Percentiles rank a stretch among this genome's conserved stretches.
Conservation (phyloP, 1,140 invertebrate genomes). For the Drosophila truncata region DNA sequence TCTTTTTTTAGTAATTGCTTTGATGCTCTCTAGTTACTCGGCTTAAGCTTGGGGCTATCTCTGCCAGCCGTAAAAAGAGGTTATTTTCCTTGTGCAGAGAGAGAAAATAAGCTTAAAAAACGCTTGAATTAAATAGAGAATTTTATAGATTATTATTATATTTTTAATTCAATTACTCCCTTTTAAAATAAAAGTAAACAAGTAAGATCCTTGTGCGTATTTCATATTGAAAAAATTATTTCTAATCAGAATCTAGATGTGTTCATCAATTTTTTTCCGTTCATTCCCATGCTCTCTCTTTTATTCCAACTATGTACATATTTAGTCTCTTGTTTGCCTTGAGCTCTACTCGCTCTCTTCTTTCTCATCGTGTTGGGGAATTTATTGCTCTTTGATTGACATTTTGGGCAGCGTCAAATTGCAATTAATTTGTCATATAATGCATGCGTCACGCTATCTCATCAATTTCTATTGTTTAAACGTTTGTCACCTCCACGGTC, state of each 20-base stretch:
- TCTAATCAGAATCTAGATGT: too few relatives aligned
- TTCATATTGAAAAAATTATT: too few relatives aligned
- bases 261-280: too few relatives aligned
- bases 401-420: conserved; percentile 58
- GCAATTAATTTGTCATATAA: conserved; percentile 82
- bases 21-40: conserved; percentile 62
- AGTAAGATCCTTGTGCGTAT: too few relatives aligned
- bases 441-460: conserved; percentile 80
- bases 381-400: conserved; percentile 82
- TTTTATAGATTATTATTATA: too few relatives aligned
- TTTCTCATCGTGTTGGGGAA: conserved; percentile 31
- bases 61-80: conserved; percentile 29
- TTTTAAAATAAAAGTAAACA: too few relatives aligned
- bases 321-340: conserved; percentile 29
- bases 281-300: conserved; percentile 11
- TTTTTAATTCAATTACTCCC: too few relatives aligned
- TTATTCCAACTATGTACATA: conserved; percentile 21
- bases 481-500: conserved; percentile 71
- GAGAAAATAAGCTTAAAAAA: conserved; percentile 13
- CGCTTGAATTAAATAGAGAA: background rate
- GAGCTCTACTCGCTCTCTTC: conserved; percentile 14
- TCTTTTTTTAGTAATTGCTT: conserved; percentile 72
- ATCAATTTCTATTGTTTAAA: conserved; percentile 82
- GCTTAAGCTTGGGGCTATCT: conserved; percentile 30
- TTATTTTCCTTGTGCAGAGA: conserved; percentile 37